These are phyloP conservation scores for Neolamprologus cancellatus DNA, from an alignment of 2,113 vertebrate species.

Conservation along the genomic window DNA sequence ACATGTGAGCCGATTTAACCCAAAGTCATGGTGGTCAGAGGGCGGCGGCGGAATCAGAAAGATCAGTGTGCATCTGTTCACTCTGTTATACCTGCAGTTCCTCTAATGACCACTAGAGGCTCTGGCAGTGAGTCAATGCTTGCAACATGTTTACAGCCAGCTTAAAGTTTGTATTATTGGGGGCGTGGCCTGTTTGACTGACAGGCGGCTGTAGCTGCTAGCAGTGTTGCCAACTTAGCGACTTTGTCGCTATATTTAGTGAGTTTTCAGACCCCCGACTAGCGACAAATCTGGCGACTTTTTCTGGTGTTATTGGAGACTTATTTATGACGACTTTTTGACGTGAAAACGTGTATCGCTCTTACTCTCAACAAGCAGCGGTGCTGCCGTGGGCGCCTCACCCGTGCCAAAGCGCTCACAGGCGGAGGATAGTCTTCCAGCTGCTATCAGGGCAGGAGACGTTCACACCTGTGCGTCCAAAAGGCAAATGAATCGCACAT, in stretches of 20 bases:
- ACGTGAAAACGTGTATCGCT: accelerated
- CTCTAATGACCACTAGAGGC: not conserved
- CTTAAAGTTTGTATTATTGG: not conserved
- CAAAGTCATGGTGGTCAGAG: not conserved
- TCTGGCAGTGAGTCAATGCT: not conserved
- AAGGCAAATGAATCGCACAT: no score
- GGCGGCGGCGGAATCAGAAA: not conserved
- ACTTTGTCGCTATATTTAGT: no score
- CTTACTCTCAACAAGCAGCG: no score
- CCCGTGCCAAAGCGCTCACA: no score
- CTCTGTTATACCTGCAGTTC: not conserved
- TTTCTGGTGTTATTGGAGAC: no score
- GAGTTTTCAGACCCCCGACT: no score
- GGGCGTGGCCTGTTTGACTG: not conserved
- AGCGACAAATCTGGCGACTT: no score
- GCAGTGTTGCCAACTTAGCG: not conserved
- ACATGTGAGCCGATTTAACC: not conserved
- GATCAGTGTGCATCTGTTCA: not conserved
- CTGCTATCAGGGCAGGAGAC: no score
- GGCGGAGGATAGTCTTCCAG: no score
- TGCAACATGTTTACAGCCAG: not conserved
- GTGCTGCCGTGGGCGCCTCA: no score
- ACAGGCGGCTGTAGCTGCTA: not conserved
- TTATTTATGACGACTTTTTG: no score
- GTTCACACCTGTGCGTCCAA: no score